Base-by-base conservation (phyloP, 1,140 invertebrate genomes). In the Triops longicaudatus region DNA sequence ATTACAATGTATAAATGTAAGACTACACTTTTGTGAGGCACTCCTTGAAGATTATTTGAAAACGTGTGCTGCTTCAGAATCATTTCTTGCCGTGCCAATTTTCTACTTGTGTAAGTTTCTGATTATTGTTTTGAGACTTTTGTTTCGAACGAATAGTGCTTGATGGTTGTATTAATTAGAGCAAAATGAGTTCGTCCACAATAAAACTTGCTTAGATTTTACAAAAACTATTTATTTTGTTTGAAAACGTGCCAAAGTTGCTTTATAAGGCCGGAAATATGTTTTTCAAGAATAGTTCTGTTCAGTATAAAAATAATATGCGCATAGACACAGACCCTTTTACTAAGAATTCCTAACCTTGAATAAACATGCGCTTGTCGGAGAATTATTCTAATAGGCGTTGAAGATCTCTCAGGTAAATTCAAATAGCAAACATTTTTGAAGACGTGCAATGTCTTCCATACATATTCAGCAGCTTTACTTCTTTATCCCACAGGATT, bases 111-210 rank as follows among this genome's bases (percentile, higher is more conserved):
- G 50, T 63, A 63, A 63, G 10, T n/a, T 63, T 22, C 50, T 37
- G 31, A 37, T 37, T 63, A 63, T 63, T 22, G 22, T 63, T 63
- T 22, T 63, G 50, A 63, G 50, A 14, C 50, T 63, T 63, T 17
- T 10, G 14, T n/a, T 17, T 63, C 17, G 50, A 63, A 37, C 31
- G 31, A 7, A 37, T 37, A 37, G 31, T 63, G 50, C 50, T 63
- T 63, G 50, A 63, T 63, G 14, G 50, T 63, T 63, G 50, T 63
- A 63, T 44, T 63, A 63, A 63, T 63, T 63, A 63, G n/a, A 63
- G 50, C 17, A 63, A 63, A 63, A 63, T 22, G 22, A n/a, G 50
- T n/a, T 9, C 3, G 17, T 17, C 22, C 50, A 22, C 14, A 63
- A 63, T 63, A 63, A 63, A 50, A 63, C 31, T 37, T 37, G 31